Conservation (phyloP, 2,113 vertebrate genomes). For the Rostratula benghalensis region DNA sequence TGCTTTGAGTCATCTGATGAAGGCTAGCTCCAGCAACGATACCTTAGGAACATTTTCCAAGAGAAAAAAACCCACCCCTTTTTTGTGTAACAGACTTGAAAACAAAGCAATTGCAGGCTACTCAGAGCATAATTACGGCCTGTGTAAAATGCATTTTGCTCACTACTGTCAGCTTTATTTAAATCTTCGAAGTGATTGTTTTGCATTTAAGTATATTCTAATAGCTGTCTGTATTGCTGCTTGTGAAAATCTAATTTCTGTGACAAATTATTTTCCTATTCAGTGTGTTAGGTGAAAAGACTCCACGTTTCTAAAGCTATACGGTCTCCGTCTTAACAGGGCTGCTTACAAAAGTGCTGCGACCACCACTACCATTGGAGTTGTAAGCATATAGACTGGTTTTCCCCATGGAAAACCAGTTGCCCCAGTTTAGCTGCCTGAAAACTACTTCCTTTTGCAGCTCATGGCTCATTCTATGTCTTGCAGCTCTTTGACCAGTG, state of each 20-base stretch:
- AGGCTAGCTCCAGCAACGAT: not conserved
- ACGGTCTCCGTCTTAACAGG: not conserved
- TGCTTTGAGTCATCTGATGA: not conserved
- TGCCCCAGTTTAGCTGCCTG: not conserved
- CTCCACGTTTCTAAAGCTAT: not conserved
- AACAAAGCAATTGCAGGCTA: not conserved
- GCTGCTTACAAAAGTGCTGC: not conserved
- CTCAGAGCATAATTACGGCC: not conserved
- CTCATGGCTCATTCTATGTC: not conserved
- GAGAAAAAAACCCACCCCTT: not conserved
- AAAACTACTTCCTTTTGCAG: not conserved
- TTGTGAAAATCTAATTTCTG: not conserved
- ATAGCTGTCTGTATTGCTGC: not conserved
- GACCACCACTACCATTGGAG: not conserved
- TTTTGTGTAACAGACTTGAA: not conserved
- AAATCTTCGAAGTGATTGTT: not conserved
- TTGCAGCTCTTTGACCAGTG: not conserved
- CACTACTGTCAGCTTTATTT: not conserved
- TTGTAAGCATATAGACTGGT: rapidly evolving
- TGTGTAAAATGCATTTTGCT: not conserved
- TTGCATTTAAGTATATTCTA: not conserved
- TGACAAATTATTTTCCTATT: not conserved
- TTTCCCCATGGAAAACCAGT: no score
- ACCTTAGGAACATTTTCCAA: not conserved
- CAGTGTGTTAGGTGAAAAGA: not conserved